Conservation (phyloP, 2,113 vertebrate genomes). For the Neolamprologus sp. region DNA sequence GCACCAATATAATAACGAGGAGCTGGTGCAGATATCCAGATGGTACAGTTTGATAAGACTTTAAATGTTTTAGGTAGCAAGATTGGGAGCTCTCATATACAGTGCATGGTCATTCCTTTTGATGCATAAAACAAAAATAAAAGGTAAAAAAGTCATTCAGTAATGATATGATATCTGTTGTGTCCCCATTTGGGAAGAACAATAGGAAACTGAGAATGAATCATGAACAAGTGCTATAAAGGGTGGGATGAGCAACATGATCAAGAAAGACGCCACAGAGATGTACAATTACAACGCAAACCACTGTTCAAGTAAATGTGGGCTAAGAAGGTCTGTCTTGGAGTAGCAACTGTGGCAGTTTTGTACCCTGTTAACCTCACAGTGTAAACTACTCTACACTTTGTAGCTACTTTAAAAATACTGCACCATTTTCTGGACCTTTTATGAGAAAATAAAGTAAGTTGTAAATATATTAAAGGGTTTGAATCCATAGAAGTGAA, state of each 20-base stretch:
- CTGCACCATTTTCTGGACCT: background rate
- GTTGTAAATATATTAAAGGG: background rate
- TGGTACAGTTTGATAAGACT: constrained; percentile 23
- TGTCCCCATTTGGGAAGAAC: background rate
- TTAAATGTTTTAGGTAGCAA: constrained; percentile 9
- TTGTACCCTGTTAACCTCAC: constrained; percentile 10
- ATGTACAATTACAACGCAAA: background rate
- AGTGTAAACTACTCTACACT: background rate
- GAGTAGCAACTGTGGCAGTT: background rate
- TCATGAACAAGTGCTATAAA: background rate
- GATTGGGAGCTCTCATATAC: constrained; percentile 58
- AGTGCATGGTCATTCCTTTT: constrained; percentile 49
- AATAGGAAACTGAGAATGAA: background rate
- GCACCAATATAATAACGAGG: constrained; percentile 43
- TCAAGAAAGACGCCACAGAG: background rate
- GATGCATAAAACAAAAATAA: background rate
- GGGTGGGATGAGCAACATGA: background rate
- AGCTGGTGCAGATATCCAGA: background rate
- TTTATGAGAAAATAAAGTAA: background rate
- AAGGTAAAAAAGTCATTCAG: background rate
- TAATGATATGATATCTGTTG: background rate
- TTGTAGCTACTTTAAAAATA: background rate
- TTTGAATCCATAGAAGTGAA: background rate
- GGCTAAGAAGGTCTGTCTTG: background rate
- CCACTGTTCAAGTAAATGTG: constrained; percentile 26